Percentiles rank a stretch among this genome's conserved stretches.
Evolutionary conservation across 1,140 invertebrate genomes (phyloP).

Genomic region (Eumaeus atala): DNA sequence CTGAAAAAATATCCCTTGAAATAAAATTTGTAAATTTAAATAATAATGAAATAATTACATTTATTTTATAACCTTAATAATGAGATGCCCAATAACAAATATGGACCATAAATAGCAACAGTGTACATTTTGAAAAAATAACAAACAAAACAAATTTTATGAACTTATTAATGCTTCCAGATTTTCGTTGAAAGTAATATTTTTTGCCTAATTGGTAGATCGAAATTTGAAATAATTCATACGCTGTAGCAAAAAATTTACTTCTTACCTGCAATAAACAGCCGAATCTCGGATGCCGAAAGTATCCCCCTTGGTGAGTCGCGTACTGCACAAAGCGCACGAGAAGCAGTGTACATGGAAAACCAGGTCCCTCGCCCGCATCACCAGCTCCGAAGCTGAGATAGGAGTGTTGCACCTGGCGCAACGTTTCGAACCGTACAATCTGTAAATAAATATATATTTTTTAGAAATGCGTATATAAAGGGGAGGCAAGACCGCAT

Average conservation of each 20-base stretch:
- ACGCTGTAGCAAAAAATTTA: too few relatives aligned
- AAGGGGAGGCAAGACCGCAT: too few relatives aligned
- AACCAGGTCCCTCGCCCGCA: slow-evolving; percentile 93
- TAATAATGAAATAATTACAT: background rate
- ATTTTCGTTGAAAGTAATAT: too few relatives aligned
- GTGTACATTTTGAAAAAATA: too few relatives aligned
- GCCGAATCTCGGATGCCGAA: slow-evolving; percentile 92
- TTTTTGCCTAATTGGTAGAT: too few relatives aligned
- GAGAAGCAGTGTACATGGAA: slow-evolving; percentile 97
- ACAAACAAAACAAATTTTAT: too few relatives aligned
- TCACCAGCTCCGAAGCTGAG: slow-evolving; percentile 94
- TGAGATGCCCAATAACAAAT: too few relatives aligned
- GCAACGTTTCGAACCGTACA: slow-evolving; percentile 89
- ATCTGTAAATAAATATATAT: slow-evolving; percentile 78
- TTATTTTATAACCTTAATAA: background rate
- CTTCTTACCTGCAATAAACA: slow-evolving; percentile 81
- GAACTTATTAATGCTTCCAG: too few relatives aligned
- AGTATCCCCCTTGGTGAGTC: slow-evolving; percentile 91
- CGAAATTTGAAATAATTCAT: too few relatives aligned
- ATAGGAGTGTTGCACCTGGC: slow-evolving; percentile 92
- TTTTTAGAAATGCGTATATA: too few relatives aligned
- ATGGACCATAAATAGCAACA: too few relatives aligned
- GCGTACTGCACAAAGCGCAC: slow-evolving; percentile 91
- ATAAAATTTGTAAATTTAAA: slow-evolving; percentile 3
- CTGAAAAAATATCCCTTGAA: slow-evolving; percentile 50